These are phyloP conservation scores for Arctopsyche grandis DNA, from an alignment of 1,140 invertebrate genomes.

Conservation along the genomic window DNA sequence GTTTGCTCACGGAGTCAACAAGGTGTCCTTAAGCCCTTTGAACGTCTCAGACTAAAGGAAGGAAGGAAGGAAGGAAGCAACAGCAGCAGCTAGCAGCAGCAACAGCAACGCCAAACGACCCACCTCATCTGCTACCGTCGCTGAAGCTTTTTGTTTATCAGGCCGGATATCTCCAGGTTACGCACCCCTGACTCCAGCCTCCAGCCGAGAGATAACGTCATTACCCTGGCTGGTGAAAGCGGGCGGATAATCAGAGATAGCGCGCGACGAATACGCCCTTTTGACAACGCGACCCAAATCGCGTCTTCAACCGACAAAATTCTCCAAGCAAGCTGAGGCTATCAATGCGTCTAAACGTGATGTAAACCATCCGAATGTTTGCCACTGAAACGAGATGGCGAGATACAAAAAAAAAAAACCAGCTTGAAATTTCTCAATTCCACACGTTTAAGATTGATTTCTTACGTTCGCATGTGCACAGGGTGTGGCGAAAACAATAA, in stretches of 20 bases:
- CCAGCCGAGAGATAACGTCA: neutral
- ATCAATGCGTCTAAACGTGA: too few species aligned
- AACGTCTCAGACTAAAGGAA: neutral
- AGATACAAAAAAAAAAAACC: too few species aligned
- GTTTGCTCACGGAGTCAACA: conserved; percentile 10
- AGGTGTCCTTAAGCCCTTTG: neutral
- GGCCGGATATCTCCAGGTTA: neutral
- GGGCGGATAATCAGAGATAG: conserved; percentile 20
- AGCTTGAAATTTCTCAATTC: too few species aligned
- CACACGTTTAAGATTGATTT: too few species aligned
- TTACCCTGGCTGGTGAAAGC: neutral
- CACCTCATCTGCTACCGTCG: neutral
- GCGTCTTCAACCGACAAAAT: neutral
- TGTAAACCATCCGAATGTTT: too few species aligned
- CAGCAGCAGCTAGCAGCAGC: neutral
- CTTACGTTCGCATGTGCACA: too few species aligned
- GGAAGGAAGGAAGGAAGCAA: conserved; percentile 24
- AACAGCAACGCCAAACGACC: neutral
- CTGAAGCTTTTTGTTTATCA: neutral
- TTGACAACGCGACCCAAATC: neutral
- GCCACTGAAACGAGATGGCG: too few species aligned
- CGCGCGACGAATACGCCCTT: neutral
- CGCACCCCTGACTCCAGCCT: neutral
- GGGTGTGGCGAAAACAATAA: too few species aligned
- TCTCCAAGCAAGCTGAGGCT: too few species aligned